A percentile compares a stretch with the other conserved stretches of the same genome.
These are phyloP conservation scores for Mirza zaza DNA, from an alignment of 2,113 vertebrate genomes.

Conservation along the genomic window DNA sequence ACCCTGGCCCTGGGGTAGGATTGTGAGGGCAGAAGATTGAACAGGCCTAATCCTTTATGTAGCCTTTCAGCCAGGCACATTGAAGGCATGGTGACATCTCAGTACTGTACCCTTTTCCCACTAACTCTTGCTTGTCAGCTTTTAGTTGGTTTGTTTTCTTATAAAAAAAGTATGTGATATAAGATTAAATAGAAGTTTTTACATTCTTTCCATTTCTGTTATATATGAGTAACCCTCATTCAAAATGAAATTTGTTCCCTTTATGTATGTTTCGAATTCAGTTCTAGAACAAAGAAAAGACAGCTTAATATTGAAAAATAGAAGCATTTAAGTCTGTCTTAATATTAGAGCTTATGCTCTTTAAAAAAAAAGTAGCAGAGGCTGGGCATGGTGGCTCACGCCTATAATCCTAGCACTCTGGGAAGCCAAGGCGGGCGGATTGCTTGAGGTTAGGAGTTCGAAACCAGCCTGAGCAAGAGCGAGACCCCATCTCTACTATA, in stretches of 20 bases:
- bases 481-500: too few relatives aligned
- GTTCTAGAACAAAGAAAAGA: slow-evolving; percentile 59
- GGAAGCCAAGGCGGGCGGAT: too few relatives aligned
- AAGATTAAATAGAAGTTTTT: slow-evolving; percentile 84
- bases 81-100: slow-evolving; percentile 82
- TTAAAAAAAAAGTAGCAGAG: background rate
- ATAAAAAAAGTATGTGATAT: slow-evolving; percentile 80
- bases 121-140: slow-evolving; percentile 90
- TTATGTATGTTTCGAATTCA: slow-evolving; percentile 80
- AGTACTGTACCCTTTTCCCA: slow-evolving; percentile 83
- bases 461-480: too few relatives aligned
- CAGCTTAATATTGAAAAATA: slow-evolving; percentile 50
- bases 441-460: too few relatives aligned
- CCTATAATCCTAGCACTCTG: too few relatives aligned
- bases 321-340: slow-evolving; percentile 44
- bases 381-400: too few relatives aligned
- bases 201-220: slow-evolving; percentile 82
- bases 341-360: background rate
- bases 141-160: slow-evolving; percentile 83
- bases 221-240: slow-evolving; percentile 82
- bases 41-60: slow-evolving; percentile 86
- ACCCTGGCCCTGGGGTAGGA: slow-evolving; percentile 88
- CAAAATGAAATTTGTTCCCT: slow-evolving; percentile 79
- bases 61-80: slow-evolving; percentile 79
- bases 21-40: slow-evolving; percentile 90